Percentiles rank a stretch among this genome's conserved stretches.
Conservation (phyloP, 1,140 invertebrate species). For the Scylla paramamosain region DNA sequence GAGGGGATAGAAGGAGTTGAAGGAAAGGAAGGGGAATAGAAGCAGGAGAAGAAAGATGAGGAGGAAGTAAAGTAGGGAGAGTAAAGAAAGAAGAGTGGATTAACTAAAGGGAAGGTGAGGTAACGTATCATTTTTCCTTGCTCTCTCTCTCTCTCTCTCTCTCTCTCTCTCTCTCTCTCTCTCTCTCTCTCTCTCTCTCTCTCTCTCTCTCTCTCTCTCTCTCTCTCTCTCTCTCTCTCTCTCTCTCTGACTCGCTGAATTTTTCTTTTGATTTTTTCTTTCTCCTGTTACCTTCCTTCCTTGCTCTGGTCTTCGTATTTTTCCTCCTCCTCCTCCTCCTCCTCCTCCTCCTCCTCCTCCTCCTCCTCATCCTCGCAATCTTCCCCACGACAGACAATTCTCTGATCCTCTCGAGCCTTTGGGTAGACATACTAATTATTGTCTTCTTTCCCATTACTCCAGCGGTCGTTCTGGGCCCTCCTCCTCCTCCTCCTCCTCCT, state of each 20-base stretch:
- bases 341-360: constrained; percentile 17
- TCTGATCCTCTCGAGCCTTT: neutral
- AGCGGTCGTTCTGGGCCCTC: neutral
- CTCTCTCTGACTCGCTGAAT: no score
- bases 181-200: constrained; percentile 15
- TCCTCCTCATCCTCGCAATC: neutral
- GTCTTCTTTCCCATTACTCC: neutral
- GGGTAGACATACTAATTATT: neutral
- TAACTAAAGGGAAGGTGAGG: no score
- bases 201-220: constrained; percentile 33
- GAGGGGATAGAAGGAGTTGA: no score
- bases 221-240: constrained; percentile 33
- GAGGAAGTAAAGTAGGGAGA: no score
- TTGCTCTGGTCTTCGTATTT: neutral
- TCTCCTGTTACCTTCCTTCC: neutral
- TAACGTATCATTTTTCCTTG: neutral
- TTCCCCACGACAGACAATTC: no score
- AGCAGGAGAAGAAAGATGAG: no score
- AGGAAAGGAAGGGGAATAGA: no score
- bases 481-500: neutral
- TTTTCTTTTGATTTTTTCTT: neutral
- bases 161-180: constrained; percentile 32
- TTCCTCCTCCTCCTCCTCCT: neutral
- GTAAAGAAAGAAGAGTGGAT: no score
- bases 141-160: constrained; percentile 34